Evolutionary conservation across 35 echinoderm and acorn worm genomes (phyloP).

Genomic region (Heliocidaris tuberculata): DNA sequence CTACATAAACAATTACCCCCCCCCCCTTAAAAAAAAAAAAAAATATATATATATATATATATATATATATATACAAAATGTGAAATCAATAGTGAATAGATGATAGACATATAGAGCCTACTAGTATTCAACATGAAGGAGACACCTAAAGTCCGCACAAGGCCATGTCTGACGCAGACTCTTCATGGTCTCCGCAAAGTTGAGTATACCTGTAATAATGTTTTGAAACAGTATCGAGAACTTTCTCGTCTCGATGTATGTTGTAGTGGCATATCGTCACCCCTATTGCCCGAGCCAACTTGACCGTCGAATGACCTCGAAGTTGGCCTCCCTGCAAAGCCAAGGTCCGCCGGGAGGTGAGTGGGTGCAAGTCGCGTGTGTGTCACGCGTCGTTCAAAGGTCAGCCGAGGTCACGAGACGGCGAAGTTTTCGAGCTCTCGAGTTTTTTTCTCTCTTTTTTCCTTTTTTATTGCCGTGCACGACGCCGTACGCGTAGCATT

Average conservation of each 20-base stretch:
- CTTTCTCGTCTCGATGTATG: background rate
- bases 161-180: background rate
- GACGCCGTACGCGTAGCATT: background rate
- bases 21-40: too few relatives aligned
- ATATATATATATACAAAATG: too few relatives aligned
- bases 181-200: background rate
- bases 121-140: too few relatives aligned
- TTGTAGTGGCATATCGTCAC: background rate
- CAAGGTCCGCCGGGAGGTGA: slow-evolving; percentile 21
- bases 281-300: background rate
- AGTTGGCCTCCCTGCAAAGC: background rate
- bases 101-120: too few relatives aligned
- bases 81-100: too few relatives aligned
- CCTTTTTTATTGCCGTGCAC: background rate
- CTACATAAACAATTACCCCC: too few relatives aligned
- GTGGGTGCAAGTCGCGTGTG: slow-evolving; percentile 11
- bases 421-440: background rate
- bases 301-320: slow-evolving; percentile 25
- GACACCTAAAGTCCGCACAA: too few relatives aligned
- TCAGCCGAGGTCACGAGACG: slow-evolving; percentile 20
- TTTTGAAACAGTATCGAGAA: background rate
- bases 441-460: background rate
- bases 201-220: background rate
- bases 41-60: too few relatives aligned
- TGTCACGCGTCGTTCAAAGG: background rate